Base-by-base conservation (phyloP, 2,888 invertebrate genomes). In the Caenorhabditis plicata region DNA sequence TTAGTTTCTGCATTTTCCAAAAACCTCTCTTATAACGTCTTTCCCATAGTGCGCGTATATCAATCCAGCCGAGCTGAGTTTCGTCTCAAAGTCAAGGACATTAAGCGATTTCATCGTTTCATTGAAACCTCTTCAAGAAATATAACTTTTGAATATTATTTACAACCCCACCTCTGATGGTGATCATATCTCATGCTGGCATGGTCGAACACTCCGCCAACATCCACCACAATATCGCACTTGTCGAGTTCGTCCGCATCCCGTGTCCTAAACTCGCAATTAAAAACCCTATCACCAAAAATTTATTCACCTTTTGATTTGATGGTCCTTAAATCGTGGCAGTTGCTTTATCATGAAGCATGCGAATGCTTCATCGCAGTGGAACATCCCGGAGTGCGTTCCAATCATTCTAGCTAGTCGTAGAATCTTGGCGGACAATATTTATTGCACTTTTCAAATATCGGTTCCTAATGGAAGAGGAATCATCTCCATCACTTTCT, bases 181-280 rank as follows among this genome's bases (percentile, higher is more conserved):
- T 98, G 98, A 82, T 98, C 98, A 82, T 89, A 98, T 61, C 89
- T 85, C 60, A 88, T 86, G 53, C 81, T 87, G 0, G 84, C 83
- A 48, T 88, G 89, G 82, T 94, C 87, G 82, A 89, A 98, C 15
- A 86, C 86, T 1, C 87, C 89, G 3, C 96, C 96, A 4, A 96
- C 94, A 84, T 98, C 96, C 0, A 98, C 89, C 0, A 98, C 91
- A 68, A 96, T 87, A 80, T 95, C 91, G 83, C 95, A 95, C 1
- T 86, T 86, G 0, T 88, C 86, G 47, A 96, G 84, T 63, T 87
- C 58, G 27, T 79, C 78, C 3, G 81, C 74, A 73, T 87, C 85
- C 31, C 88, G 81, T 0, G 87, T 84, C 73, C 87, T 87, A 73
- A 4, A 68, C 60, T 46, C 35, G 43, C 23, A 4, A n/a, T n/a